A percentile compares a stretch with the other conserved stretches of the same genome.
These are phyloP conservation scores for Phylloscopus collybita DNA, from an alignment of 2,797 vertebrate species.

Conservation along the genomic window DNA sequence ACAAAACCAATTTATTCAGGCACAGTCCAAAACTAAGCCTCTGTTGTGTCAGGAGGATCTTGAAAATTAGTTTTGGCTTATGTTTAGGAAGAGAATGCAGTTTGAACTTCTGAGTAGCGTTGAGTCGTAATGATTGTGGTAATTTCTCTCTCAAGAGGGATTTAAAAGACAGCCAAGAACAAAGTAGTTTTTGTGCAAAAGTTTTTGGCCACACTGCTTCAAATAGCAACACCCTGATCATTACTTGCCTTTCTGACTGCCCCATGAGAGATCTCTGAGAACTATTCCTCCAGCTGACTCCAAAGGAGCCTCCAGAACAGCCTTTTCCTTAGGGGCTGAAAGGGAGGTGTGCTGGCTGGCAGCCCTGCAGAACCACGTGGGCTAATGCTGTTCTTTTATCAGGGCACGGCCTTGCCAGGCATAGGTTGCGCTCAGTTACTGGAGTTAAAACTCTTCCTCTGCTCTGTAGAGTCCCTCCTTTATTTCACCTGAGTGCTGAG, in stretches of 20 bases:
- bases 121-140: slow-evolving; percentile 9
- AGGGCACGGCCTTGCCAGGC: neutral
- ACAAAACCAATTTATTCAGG: slow-evolving; percentile 19
- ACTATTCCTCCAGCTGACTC: neutral
- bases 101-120: neutral
- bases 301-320: neutral
- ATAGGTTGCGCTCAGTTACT: neutral
- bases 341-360: neutral
- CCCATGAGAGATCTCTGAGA: neutral
- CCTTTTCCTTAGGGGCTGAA: neutral
- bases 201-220: neutral
- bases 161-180: neutral
- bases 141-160: neutral
- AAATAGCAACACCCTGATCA: neutral
- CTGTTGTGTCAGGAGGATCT: slow-evolving; percentile 5
- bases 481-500: neutral
- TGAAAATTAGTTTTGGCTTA: slow-evolving; percentile 38
- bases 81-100: neutral
- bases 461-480: neutral
- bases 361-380: neutral
- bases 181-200: neutral
- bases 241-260: neutral
- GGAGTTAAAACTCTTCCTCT: neutral
- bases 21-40: slow-evolving; percentile 10
- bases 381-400: neutral